Evolutionary conservation across 1,140 invertebrate species (phyloP).

Genomic region (Pemphigus obesinymphae): DNA sequence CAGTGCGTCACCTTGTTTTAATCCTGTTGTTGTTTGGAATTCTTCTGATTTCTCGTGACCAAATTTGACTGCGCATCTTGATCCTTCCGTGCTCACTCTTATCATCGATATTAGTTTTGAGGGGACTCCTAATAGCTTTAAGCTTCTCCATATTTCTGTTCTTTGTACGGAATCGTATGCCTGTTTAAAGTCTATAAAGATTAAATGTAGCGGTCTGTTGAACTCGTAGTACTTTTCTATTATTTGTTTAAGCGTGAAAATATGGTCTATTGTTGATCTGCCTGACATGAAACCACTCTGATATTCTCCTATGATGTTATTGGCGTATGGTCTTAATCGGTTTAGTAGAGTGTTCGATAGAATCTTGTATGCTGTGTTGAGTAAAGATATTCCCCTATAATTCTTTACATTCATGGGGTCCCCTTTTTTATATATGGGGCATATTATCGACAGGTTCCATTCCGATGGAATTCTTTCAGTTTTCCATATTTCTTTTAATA

Average conservation of each 20-base stretch:
- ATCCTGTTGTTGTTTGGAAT: neutral
- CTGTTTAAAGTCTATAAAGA: too few relatives aligned
- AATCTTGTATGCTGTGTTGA: neutral
- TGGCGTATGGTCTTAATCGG: neutral
- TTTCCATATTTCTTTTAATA: constrained; percentile 35
- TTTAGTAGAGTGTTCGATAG: neutral
- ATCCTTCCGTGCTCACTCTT: neutral
- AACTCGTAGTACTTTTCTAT: too few relatives aligned
- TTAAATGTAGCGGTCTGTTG: too few relatives aligned
- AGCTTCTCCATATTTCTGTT: neutral
- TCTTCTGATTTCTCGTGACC: too few relatives aligned
- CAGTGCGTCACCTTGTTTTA: too few relatives aligned
- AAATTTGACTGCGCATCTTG: neutral
- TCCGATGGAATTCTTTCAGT: constrained; percentile 44
- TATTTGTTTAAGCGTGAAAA: too few relatives aligned
- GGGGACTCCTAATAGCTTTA: neutral
- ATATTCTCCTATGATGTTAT: too few relatives aligned
- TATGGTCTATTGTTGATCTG: too few relatives aligned
- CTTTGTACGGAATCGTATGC: too few relatives aligned
- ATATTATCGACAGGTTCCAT: constrained; percentile 43
- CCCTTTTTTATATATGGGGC: too few relatives aligned
- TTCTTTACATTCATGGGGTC: neutral
- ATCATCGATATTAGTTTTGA: constrained; percentile 5
- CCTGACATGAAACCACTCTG: too few relatives aligned
- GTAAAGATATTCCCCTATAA: neutral